Evolutionary conservation across 2,797 vertebrate species (phyloP).

Genomic region (Microtus agrestis): DNA sequence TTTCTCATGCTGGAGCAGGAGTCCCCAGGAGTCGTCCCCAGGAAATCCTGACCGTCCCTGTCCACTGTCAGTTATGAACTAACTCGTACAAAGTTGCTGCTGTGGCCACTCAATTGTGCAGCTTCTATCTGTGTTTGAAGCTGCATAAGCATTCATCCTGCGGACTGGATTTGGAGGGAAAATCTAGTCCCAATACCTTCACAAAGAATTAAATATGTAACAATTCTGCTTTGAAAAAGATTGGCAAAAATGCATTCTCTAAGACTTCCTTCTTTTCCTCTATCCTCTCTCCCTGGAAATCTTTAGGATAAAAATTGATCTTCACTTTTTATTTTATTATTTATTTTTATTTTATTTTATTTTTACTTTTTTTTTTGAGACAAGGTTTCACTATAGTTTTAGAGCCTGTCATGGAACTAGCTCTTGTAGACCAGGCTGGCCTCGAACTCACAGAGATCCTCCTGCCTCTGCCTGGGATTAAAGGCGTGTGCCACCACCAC

Average conservation of each 20-base stretch:
- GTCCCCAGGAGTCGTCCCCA: neutral
- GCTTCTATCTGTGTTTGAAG: neutral
- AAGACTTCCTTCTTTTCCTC: neutral
- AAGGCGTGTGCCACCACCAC: too few species aligned
- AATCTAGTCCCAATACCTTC: neutral
- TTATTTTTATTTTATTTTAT: too few species aligned
- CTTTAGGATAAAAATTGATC: neutral
- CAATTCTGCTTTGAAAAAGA: neutral
- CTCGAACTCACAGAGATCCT: too few species aligned
- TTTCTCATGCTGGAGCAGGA: neutral
- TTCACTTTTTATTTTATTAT: neutral
- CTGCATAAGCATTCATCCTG: neutral
- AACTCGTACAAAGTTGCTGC: neutral
- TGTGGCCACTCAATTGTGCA: neutral
- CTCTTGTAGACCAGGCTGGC: too few species aligned
- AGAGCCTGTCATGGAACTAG: too few species aligned
- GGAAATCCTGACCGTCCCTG: neutral
- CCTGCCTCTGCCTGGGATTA: too few species aligned
- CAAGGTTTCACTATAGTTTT: too few species aligned
- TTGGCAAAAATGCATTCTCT: neutral
- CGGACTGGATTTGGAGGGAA: neutral
- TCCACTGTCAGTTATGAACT: neutral
- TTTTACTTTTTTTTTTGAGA: too few species aligned
- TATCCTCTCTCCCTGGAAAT: neutral
- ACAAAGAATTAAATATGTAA: conserved; percentile 31